Base-by-base conservation (phyloP, 2,797 vertebrate species). In the Chrosomus eos region DNA sequence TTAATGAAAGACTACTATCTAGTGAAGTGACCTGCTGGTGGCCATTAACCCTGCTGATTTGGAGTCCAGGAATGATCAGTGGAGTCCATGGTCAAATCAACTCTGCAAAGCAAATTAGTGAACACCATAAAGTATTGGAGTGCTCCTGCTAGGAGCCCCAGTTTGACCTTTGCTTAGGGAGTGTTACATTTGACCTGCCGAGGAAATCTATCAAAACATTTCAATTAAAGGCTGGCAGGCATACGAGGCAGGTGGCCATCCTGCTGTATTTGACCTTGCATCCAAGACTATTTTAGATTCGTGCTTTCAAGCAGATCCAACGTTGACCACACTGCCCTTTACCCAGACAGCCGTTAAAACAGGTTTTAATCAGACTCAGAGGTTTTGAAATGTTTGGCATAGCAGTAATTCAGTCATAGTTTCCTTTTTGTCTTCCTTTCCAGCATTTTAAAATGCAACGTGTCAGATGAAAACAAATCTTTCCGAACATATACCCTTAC, bases 121-220 rank as follows among this genome's bases (percentile, higher is more conserved):
- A 92, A 95, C 93, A 93, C 91, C 92, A 94, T 95, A 96, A 95
- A 96, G 95, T 94, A 93, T 90, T 93, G 88, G 91, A 94, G 91
- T 90, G 87, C 81, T 94, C 86, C 94, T 91, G 94, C 91, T 89
- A 93, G 93, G 91, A 94, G 92, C 93, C 92, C 86, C 80, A 89
- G 78, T 83, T 90, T 96, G 94, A 96, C 94, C 94, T 68, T 89
- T 94, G 90, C 93, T 95, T 94, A 94, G 92, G 92, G 91, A 93
- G 92, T 93, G 92, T 93, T 94, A 96, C 90, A 88, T 96, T 92
- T 96, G 95, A 96, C 95, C 93, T 89, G 85, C 85, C 64, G 89
- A 89, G 90, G 92, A 97, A 94, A 97, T 96, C 95, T 95, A 96
- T 97, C 95, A 96, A 93, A 95, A 94, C 91, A 93, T 95, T 97